phyloP scores from a whole-genome alignment of 1,140 invertebrate genomes.

The Conus ventricosus region DNA sequence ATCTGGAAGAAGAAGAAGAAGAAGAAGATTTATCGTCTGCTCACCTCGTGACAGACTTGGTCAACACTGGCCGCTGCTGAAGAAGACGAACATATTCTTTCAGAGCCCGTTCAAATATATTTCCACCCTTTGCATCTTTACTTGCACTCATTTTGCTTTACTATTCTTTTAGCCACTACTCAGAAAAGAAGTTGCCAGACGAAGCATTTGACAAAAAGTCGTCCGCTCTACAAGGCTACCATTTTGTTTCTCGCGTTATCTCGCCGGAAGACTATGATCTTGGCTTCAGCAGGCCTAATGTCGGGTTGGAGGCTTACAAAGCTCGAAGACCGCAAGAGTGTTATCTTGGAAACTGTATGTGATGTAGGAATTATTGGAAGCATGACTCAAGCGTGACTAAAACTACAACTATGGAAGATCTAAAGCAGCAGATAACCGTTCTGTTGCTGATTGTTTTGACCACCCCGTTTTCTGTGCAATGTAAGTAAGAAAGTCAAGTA shows the following conservation, averaged over 20 bases:
- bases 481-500: neutral
- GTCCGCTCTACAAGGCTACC: conserved; percentile 37
- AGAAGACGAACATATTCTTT: conserved; percentile 50
- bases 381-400: conserved; percentile 4
- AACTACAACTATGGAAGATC: neutral
- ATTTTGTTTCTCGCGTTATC: conserved; percentile 55
- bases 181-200: neutral
- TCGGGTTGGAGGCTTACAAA: neutral
- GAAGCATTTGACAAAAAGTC: neutral
- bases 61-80: conserved; percentile 54
- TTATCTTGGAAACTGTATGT: neutral
- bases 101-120: conserved; percentile 49
- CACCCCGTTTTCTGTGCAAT: neutral
- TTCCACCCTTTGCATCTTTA: conserved; percentile 47
- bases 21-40: conserved; percentile 15
- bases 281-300: neutral
- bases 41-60: conserved; percentile 59
- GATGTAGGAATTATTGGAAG: neutral
- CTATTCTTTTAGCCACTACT: neutral
- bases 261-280: conserved; percentile 29
- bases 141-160: conserved; percentile 52
- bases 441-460: neutral
- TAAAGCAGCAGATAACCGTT: neutral
- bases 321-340: neutral
- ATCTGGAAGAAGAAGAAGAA: too few species aligned